phyloP scores from a whole-genome alignment of 2,113 vertebrate genomes.

The Seriola aureovittata region DNA sequence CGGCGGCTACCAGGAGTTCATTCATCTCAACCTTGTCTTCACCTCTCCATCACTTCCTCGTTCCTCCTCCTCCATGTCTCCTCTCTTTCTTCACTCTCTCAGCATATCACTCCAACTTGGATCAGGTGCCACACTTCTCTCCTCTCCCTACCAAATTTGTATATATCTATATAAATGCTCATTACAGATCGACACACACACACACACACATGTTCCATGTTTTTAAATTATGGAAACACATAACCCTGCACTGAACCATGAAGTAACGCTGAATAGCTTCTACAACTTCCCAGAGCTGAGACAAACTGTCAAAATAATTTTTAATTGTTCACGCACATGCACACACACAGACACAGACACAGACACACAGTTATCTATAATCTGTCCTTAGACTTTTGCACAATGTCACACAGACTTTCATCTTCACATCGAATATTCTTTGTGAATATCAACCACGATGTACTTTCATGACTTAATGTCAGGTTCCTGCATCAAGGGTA shows the following conservation, averaged over 20 bases:
- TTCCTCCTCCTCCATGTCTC: slow-evolving; percentile 37
- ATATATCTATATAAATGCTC: neutral
- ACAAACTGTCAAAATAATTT: slow-evolving; percentile 44
- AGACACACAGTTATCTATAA: slow-evolving; percentile 42
- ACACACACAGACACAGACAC: slow-evolving; percentile 5
- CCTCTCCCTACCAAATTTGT: neutral
- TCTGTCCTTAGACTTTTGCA: slow-evolving; percentile 53
- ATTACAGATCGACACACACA: neutral
- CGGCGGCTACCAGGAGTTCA: slow-evolving; percentile 52
- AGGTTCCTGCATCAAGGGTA: slow-evolving; percentile 36
- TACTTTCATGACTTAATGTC: slow-evolving; percentile 46
- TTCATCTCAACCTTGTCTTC: slow-evolving; percentile 74
- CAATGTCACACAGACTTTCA: slow-evolving; percentile 64
- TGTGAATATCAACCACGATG: slow-evolving; percentile 52
- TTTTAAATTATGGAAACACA: neutral
- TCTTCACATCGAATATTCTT: slow-evolving; percentile 65
- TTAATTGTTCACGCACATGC: slow-evolving; percentile 17
- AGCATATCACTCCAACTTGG: slow-evolving; percentile 21
- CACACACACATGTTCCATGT: neutral
- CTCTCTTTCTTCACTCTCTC: slow-evolving; percentile 39
- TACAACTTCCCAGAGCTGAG: slow-evolving; percentile 9
- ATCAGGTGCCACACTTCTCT: slow-evolving; percentile 9
- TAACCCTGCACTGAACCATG: neutral
- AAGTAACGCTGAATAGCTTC: slow-evolving; percentile 10
- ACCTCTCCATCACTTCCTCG: slow-evolving; percentile 48